Evolutionary conservation across 2,113 vertebrate species (phyloP), one percentile per base, ranked within the genome.

Genomic region (Pelvicachromis taeniatus): DNA sequence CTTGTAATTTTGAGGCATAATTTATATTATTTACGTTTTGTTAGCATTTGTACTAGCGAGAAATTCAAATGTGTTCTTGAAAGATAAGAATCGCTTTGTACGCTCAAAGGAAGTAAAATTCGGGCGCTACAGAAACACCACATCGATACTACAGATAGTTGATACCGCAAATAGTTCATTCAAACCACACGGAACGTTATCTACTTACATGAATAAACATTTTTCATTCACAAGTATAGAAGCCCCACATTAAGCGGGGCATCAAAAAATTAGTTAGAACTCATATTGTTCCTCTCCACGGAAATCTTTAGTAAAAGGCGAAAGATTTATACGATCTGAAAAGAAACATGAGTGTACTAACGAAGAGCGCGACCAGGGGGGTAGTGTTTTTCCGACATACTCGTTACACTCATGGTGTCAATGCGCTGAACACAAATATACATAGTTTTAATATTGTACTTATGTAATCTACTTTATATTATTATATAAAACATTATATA

Each of bases 221-320:
- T 7, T 35, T 61, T 35, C 1, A 5, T 33, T 19, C 0, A 88
- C 87, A 86, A 0, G 0, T 0, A 0, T 0, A 35, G 48, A 81
- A 93, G 89, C 93, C 92, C 95, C 78, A 17, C 92, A 0, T 2
- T 0, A 23, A 2, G 87, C 81, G 83, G 87, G 86, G 85, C 90
- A 85, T 85, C 89, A 90, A 94, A 94, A 95, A 94, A 92, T 95
- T 95, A 88, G 4, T 2, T 58, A 1, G 53, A 88, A 91, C 94
- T 95, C 94, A 95, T 93, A 35, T 6, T 93, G 90, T 89, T 93
- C 90, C 93, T 90, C 93, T 91, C 94, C 95, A 95, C 94, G 94
- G 94, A 95, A 95, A 95, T 95, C 94, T 95, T 95, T 94, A 95
- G 94, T 95, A 95, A 95, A 95, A 94, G 93, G 93, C 94, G 94